A percentile compares a stretch with the other conserved stretches of the same genome.
Conservation (phyloP, 2,888 invertebrate genomes). For the Corythucha ciliata region DNA sequence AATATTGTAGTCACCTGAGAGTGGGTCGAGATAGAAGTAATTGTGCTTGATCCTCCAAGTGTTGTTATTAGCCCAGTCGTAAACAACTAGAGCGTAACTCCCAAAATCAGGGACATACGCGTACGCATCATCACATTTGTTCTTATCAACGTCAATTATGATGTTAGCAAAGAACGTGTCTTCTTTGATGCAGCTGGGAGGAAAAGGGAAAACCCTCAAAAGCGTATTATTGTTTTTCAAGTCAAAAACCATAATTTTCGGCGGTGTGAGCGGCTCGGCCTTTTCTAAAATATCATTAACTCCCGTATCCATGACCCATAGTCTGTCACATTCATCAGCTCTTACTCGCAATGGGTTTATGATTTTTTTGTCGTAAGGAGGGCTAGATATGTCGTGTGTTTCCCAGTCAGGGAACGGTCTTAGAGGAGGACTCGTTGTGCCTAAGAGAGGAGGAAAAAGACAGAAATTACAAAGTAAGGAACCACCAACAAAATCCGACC, state of each 20-base stretch:
- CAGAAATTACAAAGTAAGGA: slow-evolving; percentile 1
- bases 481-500: not conserved
- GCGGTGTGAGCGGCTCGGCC: slow-evolving; percentile 54
- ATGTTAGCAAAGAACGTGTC: slow-evolving; percentile 74
- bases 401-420: slow-evolving; percentile 69
- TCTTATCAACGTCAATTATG: slow-evolving; percentile 58
- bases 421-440: slow-evolving; percentile 54
- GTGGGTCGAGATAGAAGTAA: slow-evolving; percentile 60
- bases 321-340: slow-evolving; percentile 62
- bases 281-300: slow-evolving; percentile 53
- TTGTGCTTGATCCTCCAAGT: slow-evolving; percentile 74
- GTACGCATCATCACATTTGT: slow-evolving; percentile 63
- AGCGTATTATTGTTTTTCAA: slow-evolving; percentile 65
- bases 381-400: slow-evolving; percentile 61
- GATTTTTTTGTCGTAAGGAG: slow-evolving; percentile 31
- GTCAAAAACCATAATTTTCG: slow-evolving; percentile 62
- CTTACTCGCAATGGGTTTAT: slow-evolving; percentile 66
- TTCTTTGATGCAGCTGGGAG: slow-evolving; percentile 56
- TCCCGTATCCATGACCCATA: slow-evolving; percentile 75
- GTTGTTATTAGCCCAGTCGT: slow-evolving; percentile 60
- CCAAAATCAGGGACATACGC: slow-evolving; percentile 65
- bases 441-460: too few species aligned
- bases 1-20: slow-evolving; percentile 62
- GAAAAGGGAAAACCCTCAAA: slow-evolving; percentile 58
- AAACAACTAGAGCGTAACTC: slow-evolving; percentile 66